Conservation (phyloP, 2,888 invertebrate genomes). For the Tridacna crocea region DNA sequence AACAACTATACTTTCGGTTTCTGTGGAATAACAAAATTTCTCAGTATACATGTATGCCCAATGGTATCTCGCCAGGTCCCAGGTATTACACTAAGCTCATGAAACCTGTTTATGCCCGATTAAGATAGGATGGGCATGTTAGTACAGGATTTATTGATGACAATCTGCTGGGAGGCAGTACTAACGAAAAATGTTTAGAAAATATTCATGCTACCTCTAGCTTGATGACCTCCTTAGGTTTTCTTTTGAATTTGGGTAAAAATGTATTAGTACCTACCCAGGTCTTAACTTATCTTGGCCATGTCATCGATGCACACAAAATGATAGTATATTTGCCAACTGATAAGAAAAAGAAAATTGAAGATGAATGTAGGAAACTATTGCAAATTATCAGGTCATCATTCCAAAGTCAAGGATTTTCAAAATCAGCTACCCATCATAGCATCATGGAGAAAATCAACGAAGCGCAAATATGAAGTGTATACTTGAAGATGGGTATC, state of each 20-base stretch:
- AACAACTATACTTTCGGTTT: conserved; percentile 49
- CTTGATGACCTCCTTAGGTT: conserved; percentile 37
- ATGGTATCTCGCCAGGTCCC: conserved; percentile 52
- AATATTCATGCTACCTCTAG: conserved; percentile 18
- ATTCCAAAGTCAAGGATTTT: conserved; percentile 38
- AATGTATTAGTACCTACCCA: conserved; percentile 44
- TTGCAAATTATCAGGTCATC: conserved; percentile 38
- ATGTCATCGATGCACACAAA: conserved; percentile 46
- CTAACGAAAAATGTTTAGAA: conserved; percentile 32
- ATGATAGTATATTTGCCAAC: conserved; percentile 49
- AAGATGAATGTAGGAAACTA: conserved; percentile 17
- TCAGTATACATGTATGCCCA: conserved; percentile 46
- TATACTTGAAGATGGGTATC: conserved; percentile 56
- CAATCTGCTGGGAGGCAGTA: conserved; percentile 31
- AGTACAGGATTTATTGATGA: conserved; percentile 64
- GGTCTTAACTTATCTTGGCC: conserved; percentile 43
- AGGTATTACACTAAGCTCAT: conserved; percentile 61
- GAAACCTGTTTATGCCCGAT: conserved; percentile 56
- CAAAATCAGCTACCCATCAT: conserved; percentile 42
- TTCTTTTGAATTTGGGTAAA: conserved; percentile 47
- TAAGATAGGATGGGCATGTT: conserved; percentile 43
- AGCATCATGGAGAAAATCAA: conserved; percentile 52
- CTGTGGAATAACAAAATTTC: conserved; percentile 47
- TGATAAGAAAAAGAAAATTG: conserved; percentile 39
- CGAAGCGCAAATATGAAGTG: conserved; percentile 50